Percentiles rank a stretch among this genome's conserved stretches.
Evolutionary conservation across 1,140 invertebrate species (phyloP).

Genomic region (Ephestia elutella): DNA sequence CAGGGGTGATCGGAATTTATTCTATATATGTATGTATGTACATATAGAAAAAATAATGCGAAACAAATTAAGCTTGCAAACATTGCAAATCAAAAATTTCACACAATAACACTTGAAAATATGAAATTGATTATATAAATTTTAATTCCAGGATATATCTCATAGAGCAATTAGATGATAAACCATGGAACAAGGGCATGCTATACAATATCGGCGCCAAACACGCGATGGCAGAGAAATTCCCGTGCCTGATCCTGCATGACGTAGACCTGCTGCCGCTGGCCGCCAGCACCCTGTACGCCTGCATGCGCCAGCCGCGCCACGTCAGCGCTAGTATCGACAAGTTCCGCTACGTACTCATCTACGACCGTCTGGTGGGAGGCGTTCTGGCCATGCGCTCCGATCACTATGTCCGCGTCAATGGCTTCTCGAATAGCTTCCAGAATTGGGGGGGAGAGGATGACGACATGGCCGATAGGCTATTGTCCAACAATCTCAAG

Average conservation of each 20-base stretch:
- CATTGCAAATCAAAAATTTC: no score
- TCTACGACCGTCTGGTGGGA: constrained; percentile 83
- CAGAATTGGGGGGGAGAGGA: constrained; percentile 95
- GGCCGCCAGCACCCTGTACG: constrained; percentile 91
- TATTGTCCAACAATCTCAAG: constrained; percentile 45
- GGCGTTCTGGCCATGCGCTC: constrained; percentile 83
- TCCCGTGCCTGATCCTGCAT: constrained; percentile 94
- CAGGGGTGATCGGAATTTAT: no score
- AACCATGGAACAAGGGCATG: constrained; percentile 91
- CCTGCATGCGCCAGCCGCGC: constrained; percentile 87
- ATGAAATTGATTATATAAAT: neutral
- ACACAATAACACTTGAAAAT: neutral
- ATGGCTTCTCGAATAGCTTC: constrained; percentile 94
- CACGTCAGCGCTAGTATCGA: constrained; percentile 96
- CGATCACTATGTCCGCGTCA: constrained; percentile 83
- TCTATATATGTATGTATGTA: no score
- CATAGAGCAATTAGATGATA: constrained; percentile 86
- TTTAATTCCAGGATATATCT: constrained; percentile 83
- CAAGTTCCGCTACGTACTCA: constrained; percentile 83
- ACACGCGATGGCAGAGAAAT: constrained; percentile 81
- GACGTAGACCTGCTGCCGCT: constrained; percentile 97
- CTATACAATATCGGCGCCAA: constrained; percentile 94
- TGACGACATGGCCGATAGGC: constrained; percentile 88
- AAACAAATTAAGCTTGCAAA: no score
- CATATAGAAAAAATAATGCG: no score